Evolutionary conservation across 2,113 vertebrate genomes (phyloP), one percentile per base, ranked within the genome.

Genomic region (Centropus unirufus): DNA sequence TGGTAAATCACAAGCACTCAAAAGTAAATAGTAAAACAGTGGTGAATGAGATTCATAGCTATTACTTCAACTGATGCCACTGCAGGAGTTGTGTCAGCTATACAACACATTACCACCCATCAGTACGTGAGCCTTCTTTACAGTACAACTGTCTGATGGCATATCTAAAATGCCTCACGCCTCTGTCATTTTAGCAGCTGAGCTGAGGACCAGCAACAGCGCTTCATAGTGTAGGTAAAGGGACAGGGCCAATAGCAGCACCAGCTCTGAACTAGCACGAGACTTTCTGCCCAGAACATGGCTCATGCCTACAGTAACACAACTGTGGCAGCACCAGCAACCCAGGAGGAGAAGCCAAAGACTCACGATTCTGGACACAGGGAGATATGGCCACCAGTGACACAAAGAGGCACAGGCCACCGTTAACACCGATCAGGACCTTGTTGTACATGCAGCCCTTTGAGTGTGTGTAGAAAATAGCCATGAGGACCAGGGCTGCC

Each of bases 331-430:
- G 42, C 49, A 51, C 30, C 32, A 62, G 16, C 47, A 49, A 39
- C 20, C 12, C 20, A 11, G 15, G 18, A 89, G 24, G 51, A 54
- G 66, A 67, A 9, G 34, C 39, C 40, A 67, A 9, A 0, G 62
- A 90, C 99, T 99, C 96, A 99, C 99, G 96, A 94, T 98, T 98
- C 95, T 99, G 99, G 86, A 99, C 99, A 87, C 97, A 99, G 7
- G 99, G 99, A 0, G 98, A 99, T 96, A 99, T 99, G 94, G 99
- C 99, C 83, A 99, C 97, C 86, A 99, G 32, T 1, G 99, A 99
- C 67, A 99, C 97, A 4, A 99, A 80, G 49, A 99, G 47, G 96
- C 99, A 99, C 24, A 99, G 98, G 93, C 98, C 98, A 14, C 98
- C 98, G 0, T 99, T 99, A 91, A 99, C 95, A 5, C 99, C 99